Evolutionary conservation across 2,797 vertebrate genomes (phyloP).

Genomic region (Synanceia verrucosa): DNA sequence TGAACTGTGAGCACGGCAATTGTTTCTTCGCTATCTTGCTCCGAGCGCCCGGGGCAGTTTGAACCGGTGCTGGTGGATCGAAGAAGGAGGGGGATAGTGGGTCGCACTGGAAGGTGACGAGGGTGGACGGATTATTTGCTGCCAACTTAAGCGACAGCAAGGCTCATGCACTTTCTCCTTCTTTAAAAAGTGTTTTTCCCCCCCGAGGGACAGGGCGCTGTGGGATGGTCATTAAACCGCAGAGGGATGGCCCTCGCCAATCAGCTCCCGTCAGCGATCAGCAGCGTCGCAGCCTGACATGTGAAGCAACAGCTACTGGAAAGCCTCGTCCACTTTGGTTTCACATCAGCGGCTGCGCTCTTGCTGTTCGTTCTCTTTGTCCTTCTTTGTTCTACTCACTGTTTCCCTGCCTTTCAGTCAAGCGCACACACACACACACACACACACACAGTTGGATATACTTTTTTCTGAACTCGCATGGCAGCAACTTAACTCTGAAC

Average conservation of each 20-base stretch:
- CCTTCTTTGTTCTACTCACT: slow-evolving; percentile 34
- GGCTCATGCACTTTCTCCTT: slow-evolving; percentile 70
- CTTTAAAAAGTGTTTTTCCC: slow-evolving; percentile 59
- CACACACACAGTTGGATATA: slow-evolving; percentile 11
- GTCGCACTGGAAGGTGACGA: slow-evolving; percentile 38
- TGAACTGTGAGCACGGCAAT: slow-evolving; percentile 63
- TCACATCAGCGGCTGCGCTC: slow-evolving; percentile 52
- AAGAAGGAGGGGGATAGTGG: slow-evolving; percentile 9
- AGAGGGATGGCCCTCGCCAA: slow-evolving; percentile 47
- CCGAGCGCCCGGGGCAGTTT: slow-evolving; percentile 55
- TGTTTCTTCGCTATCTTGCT: slow-evolving; percentile 42
- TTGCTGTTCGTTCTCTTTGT: slow-evolving; percentile 50
- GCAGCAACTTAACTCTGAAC: not conserved
- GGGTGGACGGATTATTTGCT: slow-evolving; percentile 66
- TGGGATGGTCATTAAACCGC: slow-evolving; percentile 57
- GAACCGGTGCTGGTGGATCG: slow-evolving; percentile 60
- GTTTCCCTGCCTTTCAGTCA: slow-evolving; percentile 30
- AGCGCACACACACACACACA: slow-evolving; percentile 29
- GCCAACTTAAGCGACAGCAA: slow-evolving; percentile 66
- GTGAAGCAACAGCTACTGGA: slow-evolving; percentile 65
- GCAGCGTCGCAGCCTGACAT: slow-evolving; percentile 55
- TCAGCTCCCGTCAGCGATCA: slow-evolving; percentile 59
- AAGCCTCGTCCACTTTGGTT: slow-evolving; percentile 45
- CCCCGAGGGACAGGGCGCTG: slow-evolving; percentile 56
- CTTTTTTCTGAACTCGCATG: not conserved